Base-by-base conservation (phyloP, 2,888 invertebrate species). In the Pemphredon lugubris region DNA sequence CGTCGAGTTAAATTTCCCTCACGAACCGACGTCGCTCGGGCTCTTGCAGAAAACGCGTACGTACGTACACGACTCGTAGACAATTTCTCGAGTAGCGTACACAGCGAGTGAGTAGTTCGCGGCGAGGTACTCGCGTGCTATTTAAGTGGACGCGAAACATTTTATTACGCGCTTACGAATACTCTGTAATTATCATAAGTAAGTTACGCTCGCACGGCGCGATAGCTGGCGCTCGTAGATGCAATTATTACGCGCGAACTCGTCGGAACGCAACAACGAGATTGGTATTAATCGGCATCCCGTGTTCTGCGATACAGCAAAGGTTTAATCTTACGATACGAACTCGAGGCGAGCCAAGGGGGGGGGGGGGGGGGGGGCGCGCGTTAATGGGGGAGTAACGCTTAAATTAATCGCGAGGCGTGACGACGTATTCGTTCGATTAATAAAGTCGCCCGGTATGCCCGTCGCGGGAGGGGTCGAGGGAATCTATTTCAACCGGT, bases 171-270 rank as follows among this genome's bases (percentile, higher is more conserved):
- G 63, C 48, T 59, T 50, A 64, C 32, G 55, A 64, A 54, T 42
- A 47, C 72, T 59, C 63, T 51, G 42, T 57, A 69, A 72, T 72
- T 72, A 72, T 72, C 69, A 69, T 59, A 64, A 69, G 58, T 68
- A 58, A 44, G 57, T 57, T 63, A 61, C 69, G 50, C 63, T 53
- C 64, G 47, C 51, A 40, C 44, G 47, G 51, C 55, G 48, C 39
- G 68, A 67, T 63, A 54, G 47, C 59, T 63, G 40, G 26, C 64
- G 55, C 64, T 39, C 53, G 40, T 32, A 51, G 65, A 20, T 26
- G 65, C 69, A 58, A 58, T 65, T 58, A 58, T 32, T 45, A 53
- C 47, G 39, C 69, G 57, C 55, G 40, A 44, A 66, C 61, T 61
- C 44, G 44, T 20, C 21, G 26, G 3, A 21, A 67, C 48, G 47